phyloP scores from a whole-genome alignment of 2,888 invertebrate genomes.

The Heterodera filipjevi region DNA sequence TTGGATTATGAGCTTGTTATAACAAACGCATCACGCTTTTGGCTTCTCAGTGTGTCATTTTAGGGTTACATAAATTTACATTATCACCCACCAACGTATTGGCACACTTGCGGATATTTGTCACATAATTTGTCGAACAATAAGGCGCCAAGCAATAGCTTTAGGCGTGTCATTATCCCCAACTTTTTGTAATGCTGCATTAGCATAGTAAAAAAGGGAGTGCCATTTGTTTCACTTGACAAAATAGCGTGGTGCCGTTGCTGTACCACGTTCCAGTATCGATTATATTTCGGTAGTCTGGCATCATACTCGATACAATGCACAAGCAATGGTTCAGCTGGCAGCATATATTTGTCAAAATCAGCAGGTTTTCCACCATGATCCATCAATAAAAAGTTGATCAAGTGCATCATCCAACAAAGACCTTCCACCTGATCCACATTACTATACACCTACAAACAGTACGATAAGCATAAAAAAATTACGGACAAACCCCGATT shows the following conservation, averaged over 20 bases:
- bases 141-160: not conserved
- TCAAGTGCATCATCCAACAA: slow-evolving; percentile 3
- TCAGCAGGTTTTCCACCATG: too few relatives aligned
- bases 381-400: not conserved
- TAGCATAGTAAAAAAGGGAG: not conserved
- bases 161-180: not conserved
- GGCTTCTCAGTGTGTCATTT: too few relatives aligned
- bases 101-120: not conserved
- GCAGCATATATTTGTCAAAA: not conserved
- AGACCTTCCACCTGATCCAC: not conserved
- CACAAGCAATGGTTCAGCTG: not conserved
- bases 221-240: not conserved
- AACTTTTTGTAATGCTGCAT: not conserved
- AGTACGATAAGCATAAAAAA: too few relatives aligned
- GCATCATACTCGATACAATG: not conserved
- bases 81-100: not conserved
- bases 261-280: not conserved
- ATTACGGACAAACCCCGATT: too few relatives aligned
- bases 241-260: not conserved
- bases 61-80: too few relatives aligned
- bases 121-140: not conserved
- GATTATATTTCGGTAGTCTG: not conserved
- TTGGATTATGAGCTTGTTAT: too few relatives aligned
- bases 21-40: too few relatives aligned
- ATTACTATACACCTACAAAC: not conserved